phyloP scores from a whole-genome alignment of 1,140 invertebrate genomes.

The Rhizoglyphus robini region DNA sequence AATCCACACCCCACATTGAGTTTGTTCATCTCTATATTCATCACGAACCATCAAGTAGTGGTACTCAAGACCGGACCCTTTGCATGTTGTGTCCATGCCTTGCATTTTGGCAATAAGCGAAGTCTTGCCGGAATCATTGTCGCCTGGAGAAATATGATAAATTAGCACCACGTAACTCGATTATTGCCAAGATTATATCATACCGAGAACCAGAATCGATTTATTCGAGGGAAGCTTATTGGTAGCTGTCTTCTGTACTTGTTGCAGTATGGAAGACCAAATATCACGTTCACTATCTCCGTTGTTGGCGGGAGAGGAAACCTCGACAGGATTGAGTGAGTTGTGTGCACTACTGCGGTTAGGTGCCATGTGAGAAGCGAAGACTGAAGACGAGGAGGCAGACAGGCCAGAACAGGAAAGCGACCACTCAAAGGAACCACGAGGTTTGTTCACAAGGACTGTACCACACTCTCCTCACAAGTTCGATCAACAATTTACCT shows the following conservation, averaged over 20 bases:
- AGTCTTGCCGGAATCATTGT: conserved; percentile 93
- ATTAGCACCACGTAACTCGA: too few species aligned
- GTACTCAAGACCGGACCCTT: conserved; percentile 94
- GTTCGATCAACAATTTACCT: too few species aligned
- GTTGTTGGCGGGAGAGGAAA: neutral
- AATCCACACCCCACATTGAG: conserved; percentile 54
- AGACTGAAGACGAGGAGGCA: too few species aligned
- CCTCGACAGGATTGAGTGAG: neutral
- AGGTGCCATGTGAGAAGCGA: conserved; percentile 1
- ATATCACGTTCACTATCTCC: neutral
- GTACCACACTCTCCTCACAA: too few species aligned
- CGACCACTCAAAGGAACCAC: neutral
- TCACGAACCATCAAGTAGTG: conserved; percentile 96
- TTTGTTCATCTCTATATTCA: conserved; percentile 54
- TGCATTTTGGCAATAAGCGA: conserved; percentile 71
- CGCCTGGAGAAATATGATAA: conserved; percentile 45
- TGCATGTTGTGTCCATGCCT: conserved; percentile 80
- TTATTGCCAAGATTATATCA: neutral
- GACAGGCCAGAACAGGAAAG: neutral
- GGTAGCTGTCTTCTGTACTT: conserved; percentile 39
- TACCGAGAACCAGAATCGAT: conserved; percentile 41
- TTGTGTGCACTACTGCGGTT: conserved; percentile 9
- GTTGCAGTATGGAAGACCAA: conserved; percentile 36
- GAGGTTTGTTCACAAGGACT: too few species aligned
- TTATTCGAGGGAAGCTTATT: conserved; percentile 39